Percentiles rank a stretch among this genome's conserved stretches.
Conservation (phyloP, 1,140 invertebrate species). For the Caenorhabditis elegans region WBcel235 BX284603.4:9276001-9276500, state of each 20-base stretch:
- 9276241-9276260: too few species aligned
- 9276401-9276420: too few species aligned
- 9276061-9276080: not conserved
- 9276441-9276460: too few species aligned
- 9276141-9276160: not conserved
- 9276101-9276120: slow-evolving; percentile 26
- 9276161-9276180: not conserved
- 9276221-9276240: slow-evolving; percentile 27
- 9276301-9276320: too few species aligned
- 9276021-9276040: not conserved
- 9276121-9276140: not conserved
- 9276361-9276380: too few species aligned
- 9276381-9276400: too few species aligned
- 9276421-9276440: too few species aligned
- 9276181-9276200: not conserved
- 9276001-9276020: not conserved
- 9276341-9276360: too few species aligned
- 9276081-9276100: not conserved
- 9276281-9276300: not conserved
- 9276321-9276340: too few species aligned
- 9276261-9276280: not conserved
- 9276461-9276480: too few species aligned
- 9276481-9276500: too few species aligned
- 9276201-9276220: not conserved
- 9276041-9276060: slow-evolving; percentile 12